A percentile compares a stretch with the other conserved stretches of the same genome.
These are phyloP conservation scores for Zenarchopterus dispar DNA, from an alignment of 2,797 vertebrate genomes.

Conservation along the genomic window DNA sequence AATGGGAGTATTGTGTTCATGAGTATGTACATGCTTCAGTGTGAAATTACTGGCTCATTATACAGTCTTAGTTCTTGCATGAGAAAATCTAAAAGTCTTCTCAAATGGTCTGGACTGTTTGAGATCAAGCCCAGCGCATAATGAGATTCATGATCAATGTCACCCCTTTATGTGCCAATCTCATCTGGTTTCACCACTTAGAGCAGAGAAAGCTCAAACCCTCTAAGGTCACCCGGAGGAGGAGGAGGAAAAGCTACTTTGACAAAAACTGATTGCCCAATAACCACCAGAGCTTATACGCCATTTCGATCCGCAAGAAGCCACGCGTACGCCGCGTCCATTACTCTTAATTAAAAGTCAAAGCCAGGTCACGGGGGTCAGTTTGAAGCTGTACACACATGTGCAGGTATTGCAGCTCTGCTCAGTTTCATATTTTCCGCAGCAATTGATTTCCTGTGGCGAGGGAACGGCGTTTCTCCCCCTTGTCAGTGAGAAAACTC, in stretches of 20 bases:
- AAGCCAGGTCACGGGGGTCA: conserved; percentile 54
- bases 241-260: conserved; percentile 15
- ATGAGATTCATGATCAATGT: conserved; percentile 61
- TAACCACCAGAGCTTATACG: not conserved
- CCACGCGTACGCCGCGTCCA: not conserved
- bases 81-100: conserved; percentile 26
- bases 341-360: conserved; percentile 9
- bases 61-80: not conserved
- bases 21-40: not conserved
- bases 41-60: not conserved
- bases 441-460: conserved; percentile 74
- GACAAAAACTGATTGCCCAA: conserved; percentile 8
- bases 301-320: conserved; percentile 14
- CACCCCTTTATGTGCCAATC: conserved; percentile 42
- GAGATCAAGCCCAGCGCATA: conserved; percentile 35
- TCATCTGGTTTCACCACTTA: conserved; percentile 35
- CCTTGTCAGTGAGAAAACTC: conserved; percentile 73
- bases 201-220: conserved; percentile 31
- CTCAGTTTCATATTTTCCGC: conserved; percentile 44
- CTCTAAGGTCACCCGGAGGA: conserved; percentile 28
- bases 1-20: too few relatives aligned
- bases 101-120: conserved; percentile 23
- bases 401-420: not conserved
- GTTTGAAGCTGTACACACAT: not conserved
- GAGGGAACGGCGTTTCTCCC: conserved; percentile 59